A percentile compares a stretch with the other conserved stretches of the same genome.
These are phyloP conservation scores for Monochamus alternatus DNA, from an alignment of 2,888 invertebrate species.

Conservation along the genomic window DNA sequence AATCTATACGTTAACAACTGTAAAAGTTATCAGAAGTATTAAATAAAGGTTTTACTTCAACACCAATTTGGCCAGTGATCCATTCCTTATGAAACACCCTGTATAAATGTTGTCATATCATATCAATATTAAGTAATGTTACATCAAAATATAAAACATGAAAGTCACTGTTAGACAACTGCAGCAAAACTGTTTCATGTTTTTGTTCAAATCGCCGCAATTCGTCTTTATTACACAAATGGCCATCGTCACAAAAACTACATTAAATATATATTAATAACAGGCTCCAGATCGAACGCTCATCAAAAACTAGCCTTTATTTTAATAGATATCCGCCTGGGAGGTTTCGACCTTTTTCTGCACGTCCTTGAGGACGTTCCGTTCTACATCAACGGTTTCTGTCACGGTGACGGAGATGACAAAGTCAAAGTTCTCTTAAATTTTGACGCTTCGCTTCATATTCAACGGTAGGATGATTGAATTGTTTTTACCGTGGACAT, in stretches of 20 bases:
- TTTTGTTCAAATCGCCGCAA: too few relatives aligned
- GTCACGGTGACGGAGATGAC: conserved; percentile 48
- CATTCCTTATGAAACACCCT: too few relatives aligned
- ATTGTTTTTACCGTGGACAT: conserved; percentile 41
- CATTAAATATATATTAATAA: conserved; percentile 37
- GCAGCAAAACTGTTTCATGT: too few relatives aligned
- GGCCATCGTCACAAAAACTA: conserved; percentile 25
- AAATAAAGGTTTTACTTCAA: too few relatives aligned
- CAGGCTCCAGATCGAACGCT: conserved; percentile 36
- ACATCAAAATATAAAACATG: too few relatives aligned
- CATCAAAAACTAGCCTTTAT: conserved; percentile 21
- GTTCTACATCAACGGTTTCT: conserved; percentile 48
- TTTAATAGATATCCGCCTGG: conserved; percentile 53
- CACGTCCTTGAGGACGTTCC: conserved; percentile 44
- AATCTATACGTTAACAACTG: too few relatives aligned
- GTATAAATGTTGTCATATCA: too few relatives aligned
- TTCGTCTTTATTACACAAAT: too few relatives aligned
- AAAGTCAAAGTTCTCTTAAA: conserved; percentile 48
- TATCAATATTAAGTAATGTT: too few relatives aligned
- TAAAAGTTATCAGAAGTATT: too few relatives aligned
- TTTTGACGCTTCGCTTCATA: conserved; percentile 47
- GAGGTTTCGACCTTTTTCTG: conserved; percentile 53
- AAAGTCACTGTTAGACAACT: too few relatives aligned
- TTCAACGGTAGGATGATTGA: conserved; percentile 41
- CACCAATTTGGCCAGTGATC: too few relatives aligned